Conservation (phyloP, 92 coral and sea anemone genomes). For the Nematostella vectensis region DNA sequence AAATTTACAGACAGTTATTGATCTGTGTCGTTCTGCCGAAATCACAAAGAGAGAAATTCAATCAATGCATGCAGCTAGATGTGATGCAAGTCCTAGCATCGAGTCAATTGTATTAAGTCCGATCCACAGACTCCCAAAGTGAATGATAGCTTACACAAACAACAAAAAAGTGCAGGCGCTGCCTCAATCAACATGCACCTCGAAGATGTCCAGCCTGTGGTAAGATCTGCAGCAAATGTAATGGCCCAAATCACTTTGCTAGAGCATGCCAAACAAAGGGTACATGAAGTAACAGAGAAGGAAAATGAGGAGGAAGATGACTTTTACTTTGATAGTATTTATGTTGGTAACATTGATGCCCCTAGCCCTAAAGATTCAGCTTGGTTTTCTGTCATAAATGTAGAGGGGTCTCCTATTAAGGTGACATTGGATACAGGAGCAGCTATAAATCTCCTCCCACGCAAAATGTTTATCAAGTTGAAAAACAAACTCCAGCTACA, state of each 20-base stretch:
- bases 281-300: neutral
- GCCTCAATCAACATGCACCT: slow-evolving; percentile 1
- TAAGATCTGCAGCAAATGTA: slow-evolving; percentile 1
- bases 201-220: slow-evolving; percentile 6
- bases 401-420: slow-evolving; percentile 2
- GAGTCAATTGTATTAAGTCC: too few species aligned
- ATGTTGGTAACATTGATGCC: slow-evolving; percentile 8
- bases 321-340: slow-evolving; percentile 5
- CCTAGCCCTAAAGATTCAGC: slow-evolving; percentile 1
- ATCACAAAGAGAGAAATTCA: too few species aligned
- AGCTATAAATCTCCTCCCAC: slow-evolving; percentile 1
- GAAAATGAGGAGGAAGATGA: slow-evolving; percentile 5
- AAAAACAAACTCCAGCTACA: neutral
- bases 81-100: too few species aligned
- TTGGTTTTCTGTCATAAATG: slow-evolving; percentile 1
- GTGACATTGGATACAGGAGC: slow-evolving; percentile 12
- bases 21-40: too few species aligned
- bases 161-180: too few species aligned
- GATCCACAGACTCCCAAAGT: too few species aligned
- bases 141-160: too few species aligned
- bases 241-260: neutral
- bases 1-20: too few species aligned
- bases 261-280: neutral
- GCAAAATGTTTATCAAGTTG: neutral
- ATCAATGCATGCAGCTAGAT: too few species aligned